Evolutionary conservation across 2,113 vertebrate genomes (phyloP).

Genomic region (Burhinus bistriatus): DNA sequence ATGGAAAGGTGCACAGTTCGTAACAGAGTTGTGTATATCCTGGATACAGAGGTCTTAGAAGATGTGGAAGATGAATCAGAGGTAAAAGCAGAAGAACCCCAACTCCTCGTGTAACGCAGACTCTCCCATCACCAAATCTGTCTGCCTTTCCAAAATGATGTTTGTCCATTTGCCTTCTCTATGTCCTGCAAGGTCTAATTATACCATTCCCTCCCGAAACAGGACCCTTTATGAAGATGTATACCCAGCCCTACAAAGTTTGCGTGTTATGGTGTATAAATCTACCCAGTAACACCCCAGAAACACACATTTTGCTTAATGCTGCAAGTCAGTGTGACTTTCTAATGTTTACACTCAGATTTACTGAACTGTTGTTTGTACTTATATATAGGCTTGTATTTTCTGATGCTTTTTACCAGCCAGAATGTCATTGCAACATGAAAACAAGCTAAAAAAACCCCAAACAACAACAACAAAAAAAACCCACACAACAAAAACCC

Average conservation of each 20-base stretch:
- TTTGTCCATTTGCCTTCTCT: not conserved
- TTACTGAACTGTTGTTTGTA: not conserved
- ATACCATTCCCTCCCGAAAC: not conserved
- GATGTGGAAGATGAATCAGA: not conserved
- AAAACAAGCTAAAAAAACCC: not conserved
- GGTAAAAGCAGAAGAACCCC: not conserved
- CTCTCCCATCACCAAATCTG: accelerated
- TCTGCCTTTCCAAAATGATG: not conserved
- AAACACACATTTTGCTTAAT: not conserved
- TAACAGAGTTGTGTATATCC: not conserved
- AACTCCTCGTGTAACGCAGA: not conserved
- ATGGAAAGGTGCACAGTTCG: not conserved
- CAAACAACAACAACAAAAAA: not conserved
- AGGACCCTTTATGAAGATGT: not conserved
- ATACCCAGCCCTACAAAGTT: not conserved
- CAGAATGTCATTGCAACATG: not conserved
- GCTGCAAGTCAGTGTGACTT: not conserved
- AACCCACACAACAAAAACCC: not conserved
- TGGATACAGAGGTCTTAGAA: not conserved
- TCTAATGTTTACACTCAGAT: not conserved
- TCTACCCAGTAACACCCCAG: not conserved
- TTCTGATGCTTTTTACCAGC: not conserved
- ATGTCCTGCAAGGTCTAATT: not conserved
- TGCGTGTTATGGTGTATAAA: not conserved
- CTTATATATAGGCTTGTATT: not conserved